phyloP scores from a whole-genome alignment of 2,113 vertebrate species.

The Ochotona princeps region DNA sequence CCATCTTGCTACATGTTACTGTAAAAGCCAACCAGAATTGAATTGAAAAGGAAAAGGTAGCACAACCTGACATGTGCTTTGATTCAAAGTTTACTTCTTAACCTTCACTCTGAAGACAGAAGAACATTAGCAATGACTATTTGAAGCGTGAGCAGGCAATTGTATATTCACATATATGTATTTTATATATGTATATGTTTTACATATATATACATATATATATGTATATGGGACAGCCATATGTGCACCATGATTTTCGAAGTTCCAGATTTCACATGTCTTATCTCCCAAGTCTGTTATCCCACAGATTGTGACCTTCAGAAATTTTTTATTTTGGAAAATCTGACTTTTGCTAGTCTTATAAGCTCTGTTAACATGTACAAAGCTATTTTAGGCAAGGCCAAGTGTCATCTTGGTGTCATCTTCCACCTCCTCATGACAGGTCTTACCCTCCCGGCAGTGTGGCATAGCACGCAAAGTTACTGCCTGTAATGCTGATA shows the following conservation, averaged over 20 bases:
- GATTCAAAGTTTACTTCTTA: conserved; percentile 51
- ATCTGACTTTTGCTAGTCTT: neutral
- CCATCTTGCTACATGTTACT: neutral
- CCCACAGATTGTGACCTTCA: neutral
- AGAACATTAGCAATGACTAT: neutral
- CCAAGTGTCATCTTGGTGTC: neutral
- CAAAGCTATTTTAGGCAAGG: neutral
- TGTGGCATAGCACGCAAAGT: too few relatives aligned
- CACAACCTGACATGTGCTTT: neutral
- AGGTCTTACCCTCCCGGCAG: too few relatives aligned
- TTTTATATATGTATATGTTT: too few relatives aligned
- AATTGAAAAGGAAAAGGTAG: neutral
- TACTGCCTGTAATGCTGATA: too few relatives aligned
- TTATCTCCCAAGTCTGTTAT: conserved; percentile 1
- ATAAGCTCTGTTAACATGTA: neutral
- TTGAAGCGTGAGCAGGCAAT: conserved; percentile 10
- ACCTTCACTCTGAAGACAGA: neutral
- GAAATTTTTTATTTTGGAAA: conserved; percentile 24
- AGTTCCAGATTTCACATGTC: neutral
- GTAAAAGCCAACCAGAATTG: neutral
- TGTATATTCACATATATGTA: neutral
- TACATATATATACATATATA: too few relatives aligned
- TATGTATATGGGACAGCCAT: neutral
- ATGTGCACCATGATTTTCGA: neutral
- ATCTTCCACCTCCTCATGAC: too few relatives aligned